Evolutionary conservation across 2,888 invertebrate genomes (phyloP).

Genomic region (Sesia apiformis): DNA sequence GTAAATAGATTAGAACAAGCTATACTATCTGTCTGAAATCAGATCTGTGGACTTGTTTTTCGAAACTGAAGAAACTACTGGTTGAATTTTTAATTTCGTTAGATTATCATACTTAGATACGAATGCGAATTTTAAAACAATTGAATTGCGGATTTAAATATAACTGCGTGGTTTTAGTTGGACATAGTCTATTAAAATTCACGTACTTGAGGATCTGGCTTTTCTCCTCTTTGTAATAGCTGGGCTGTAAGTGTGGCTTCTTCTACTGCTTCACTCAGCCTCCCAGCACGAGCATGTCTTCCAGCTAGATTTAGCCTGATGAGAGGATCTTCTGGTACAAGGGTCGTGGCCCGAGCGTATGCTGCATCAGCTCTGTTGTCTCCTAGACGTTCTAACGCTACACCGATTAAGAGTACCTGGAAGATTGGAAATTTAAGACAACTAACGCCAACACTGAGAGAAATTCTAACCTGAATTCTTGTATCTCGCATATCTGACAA

Average conservation of each 20-base stretch:
- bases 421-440: neutral
- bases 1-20: too few relatives aligned
- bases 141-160: too few relatives aligned
- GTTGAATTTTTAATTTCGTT: too few relatives aligned
- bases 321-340: constrained; percentile 45
- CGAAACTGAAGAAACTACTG: too few relatives aligned
- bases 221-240: constrained; percentile 30
- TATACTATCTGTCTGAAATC: too few relatives aligned
- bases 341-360: constrained; percentile 34
- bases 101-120: too few relatives aligned
- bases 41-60: too few relatives aligned
- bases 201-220: constrained; percentile 41
- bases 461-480: too few relatives aligned
- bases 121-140: too few relatives aligned
- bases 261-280: constrained; percentile 30
- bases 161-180: too few relatives aligned
- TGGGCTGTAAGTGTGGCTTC: constrained; percentile 31
- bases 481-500: too few relatives aligned
- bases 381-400: constrained; percentile 50
- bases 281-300: constrained; percentile 41
- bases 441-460: too few relatives aligned
- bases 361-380: constrained; percentile 56
- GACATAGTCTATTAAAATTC: neutral
- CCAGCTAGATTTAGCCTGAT: constrained; percentile 52
- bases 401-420: constrained; percentile 54